phyloP scores from a whole-genome alignment of 2,113 vertebrate species.

The Aviceda subcristata region DNA sequence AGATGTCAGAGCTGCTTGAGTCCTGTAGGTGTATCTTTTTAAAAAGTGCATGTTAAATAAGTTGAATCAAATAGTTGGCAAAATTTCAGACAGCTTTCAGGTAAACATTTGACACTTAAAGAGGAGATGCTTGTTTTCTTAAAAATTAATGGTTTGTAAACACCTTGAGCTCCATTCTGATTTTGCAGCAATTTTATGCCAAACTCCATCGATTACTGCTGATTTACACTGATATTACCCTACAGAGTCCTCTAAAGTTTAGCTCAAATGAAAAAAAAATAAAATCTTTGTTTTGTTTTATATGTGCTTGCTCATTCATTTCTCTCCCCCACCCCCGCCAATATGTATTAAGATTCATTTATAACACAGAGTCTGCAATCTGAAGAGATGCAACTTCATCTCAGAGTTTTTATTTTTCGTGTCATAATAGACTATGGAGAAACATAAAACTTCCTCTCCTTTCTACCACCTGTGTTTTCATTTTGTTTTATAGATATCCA shows the following conservation, averaged over 20 bases:
- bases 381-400: background rate
- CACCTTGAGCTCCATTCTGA: background rate
- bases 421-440: background rate
- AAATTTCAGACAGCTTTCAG: background rate
- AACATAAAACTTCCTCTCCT: background rate
- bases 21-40: background rate
- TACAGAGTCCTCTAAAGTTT: background rate
- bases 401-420: background rate
- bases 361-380: background rate
- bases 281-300: background rate
- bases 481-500: background rate
- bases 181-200: background rate
- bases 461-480: background rate
- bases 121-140: background rate
- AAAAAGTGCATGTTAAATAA: background rate
- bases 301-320: background rate
- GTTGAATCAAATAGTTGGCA: background rate
- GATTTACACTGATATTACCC: background rate
- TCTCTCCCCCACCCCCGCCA: background rate
- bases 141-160: background rate
- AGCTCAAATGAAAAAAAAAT: background rate
- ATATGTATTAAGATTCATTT: background rate
- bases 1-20: background rate
- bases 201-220: background rate
- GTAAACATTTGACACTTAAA: background rate